Percentiles rank a stretch among this genome's conserved stretches.
These are phyloP conservation scores for Tetheella fluctuosa DNA, from an alignment of 2,888 invertebrate species.

Conservation along the genomic window DNA sequence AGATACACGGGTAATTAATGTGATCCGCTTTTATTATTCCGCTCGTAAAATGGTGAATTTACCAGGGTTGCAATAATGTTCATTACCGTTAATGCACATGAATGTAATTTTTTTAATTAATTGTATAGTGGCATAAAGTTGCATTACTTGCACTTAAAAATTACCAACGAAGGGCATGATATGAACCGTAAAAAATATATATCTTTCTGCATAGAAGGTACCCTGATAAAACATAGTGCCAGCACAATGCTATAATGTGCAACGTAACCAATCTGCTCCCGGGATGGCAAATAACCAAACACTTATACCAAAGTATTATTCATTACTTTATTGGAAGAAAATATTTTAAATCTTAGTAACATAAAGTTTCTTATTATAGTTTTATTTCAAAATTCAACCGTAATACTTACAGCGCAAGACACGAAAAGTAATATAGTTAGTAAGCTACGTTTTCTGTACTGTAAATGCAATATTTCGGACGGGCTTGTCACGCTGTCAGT, in stretches of 20 bases:
- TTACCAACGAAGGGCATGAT: not conserved
- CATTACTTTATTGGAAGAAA: not conserved
- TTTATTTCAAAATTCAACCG: not conserved
- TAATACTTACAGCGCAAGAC: not conserved
- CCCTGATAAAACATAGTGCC: too few relatives aligned
- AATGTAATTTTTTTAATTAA: not conserved
- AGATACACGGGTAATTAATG: constrained; percentile 81
- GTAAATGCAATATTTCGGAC: constrained; percentile 61
- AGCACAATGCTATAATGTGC: too few relatives aligned
- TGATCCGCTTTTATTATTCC: constrained; percentile 74
- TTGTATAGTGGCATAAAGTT: not conserved
- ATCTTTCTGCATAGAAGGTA: too few relatives aligned
- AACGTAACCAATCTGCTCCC: too few relatives aligned
- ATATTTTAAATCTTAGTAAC: not conserved
- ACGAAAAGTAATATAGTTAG: constrained; percentile 11
- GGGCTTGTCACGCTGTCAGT: constrained; percentile 62
- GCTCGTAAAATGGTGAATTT: constrained; percentile 55
- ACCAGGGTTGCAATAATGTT: constrained; percentile 39
- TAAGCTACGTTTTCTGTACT: constrained; percentile 29
- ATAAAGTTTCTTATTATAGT: not conserved
- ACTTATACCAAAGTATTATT: too few relatives aligned
- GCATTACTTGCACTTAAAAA: not conserved
- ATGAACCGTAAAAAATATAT: not conserved
- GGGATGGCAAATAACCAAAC: too few relatives aligned
- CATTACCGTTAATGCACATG: constrained; percentile 4